These are phyloP conservation scores for Creontiades dilutus DNA, from an alignment of 2,888 invertebrate species.

Conservation along the genomic window DNA sequence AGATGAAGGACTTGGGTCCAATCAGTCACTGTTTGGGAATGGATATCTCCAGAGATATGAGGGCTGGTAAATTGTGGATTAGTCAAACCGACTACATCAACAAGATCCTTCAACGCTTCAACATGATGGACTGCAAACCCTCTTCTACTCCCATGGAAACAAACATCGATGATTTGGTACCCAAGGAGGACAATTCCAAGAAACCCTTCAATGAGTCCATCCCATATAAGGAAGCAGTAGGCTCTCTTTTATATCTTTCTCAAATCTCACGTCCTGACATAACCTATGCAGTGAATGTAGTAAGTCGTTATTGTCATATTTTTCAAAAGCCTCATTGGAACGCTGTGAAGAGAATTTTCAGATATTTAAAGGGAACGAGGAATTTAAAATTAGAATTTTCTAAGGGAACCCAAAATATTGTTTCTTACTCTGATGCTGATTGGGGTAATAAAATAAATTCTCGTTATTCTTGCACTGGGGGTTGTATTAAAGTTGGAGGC, in stretches of 20 bases:
- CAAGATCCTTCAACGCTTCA: conserved; percentile 2
- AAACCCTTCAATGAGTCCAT: neutral
- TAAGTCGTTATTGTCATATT: conserved; percentile 39
- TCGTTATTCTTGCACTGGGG: conserved; percentile 43
- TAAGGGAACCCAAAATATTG: neutral
- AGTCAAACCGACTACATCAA: conserved; percentile 33
- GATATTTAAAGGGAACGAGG: conserved; percentile 41
- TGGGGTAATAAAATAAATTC: conserved; percentile 26
- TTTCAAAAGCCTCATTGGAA: conserved; percentile 50
- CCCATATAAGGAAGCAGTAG: conserved; percentile 63
- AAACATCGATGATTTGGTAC: neutral
- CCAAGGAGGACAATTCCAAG: neutral
- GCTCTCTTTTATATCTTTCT: conserved; percentile 53
- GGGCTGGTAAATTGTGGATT: conserved; percentile 50
- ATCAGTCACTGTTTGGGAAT: conserved; percentile 46
- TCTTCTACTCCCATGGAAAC: conserved; percentile 40
- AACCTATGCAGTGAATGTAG: conserved; percentile 40
- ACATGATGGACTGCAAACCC: conserved; percentile 10
- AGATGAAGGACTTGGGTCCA: conserved; percentile 47
- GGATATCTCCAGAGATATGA: neutral
- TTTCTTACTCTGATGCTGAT: conserved; percentile 25
- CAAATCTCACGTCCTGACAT: conserved; percentile 65
- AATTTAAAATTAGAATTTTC: conserved; percentile 59
- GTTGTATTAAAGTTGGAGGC: conserved; percentile 17
- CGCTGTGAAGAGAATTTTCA: conserved; percentile 42